Base-by-base conservation (phyloP, 2,888 invertebrate species). In the Nipponacmea schrenckii region DNA sequence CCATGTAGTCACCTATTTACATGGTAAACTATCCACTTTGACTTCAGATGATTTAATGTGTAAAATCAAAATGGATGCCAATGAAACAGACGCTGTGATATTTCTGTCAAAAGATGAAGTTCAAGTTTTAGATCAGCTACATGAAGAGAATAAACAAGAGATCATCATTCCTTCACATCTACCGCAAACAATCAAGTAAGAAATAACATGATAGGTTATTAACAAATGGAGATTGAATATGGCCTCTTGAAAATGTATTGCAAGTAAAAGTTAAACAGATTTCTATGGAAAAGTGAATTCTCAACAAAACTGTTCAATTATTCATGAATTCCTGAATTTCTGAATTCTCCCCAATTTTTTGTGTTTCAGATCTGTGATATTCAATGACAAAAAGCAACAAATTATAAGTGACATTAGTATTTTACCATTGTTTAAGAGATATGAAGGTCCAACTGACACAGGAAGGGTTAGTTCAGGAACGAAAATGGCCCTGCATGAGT, bases 1-100 rank as follows among this genome's bases (percentile, higher is more conserved):
- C 72, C 89, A 90, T 76, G 77, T 89, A 56, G 90, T 90, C 0
- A 80, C 89, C 4, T 90, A 90, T 76, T 79, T 89, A 15, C 82
- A 86, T 77, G 85, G 85, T 4, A 82, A 82, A 67, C 77, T 87
- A 67, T 68, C 73, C 48, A 78, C 76, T 17, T 71, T 80, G 48
- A 85, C 84, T 3, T 71, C 84, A 7, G 74, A 78, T 0, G 64
- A 45, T 0, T 74, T 86, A 31, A 76, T 75, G 45, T 44, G 78
- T 14, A 69, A 77, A 24, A 69, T 87, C 7, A 80, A 84, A 72
- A 79, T 88, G 50, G 87, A 88, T 67, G 86, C 87, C 1, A 77
- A 74, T 44, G 90, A 89, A 74, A 88, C 87, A 2, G 87, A 84
- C 39, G 88, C 88, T 1, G 86, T 83, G 74, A 83, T 85, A 1